phyloP scores from a whole-genome alignment of 2,797 vertebrate genomes.

The Psittacula derbiana region DNA sequence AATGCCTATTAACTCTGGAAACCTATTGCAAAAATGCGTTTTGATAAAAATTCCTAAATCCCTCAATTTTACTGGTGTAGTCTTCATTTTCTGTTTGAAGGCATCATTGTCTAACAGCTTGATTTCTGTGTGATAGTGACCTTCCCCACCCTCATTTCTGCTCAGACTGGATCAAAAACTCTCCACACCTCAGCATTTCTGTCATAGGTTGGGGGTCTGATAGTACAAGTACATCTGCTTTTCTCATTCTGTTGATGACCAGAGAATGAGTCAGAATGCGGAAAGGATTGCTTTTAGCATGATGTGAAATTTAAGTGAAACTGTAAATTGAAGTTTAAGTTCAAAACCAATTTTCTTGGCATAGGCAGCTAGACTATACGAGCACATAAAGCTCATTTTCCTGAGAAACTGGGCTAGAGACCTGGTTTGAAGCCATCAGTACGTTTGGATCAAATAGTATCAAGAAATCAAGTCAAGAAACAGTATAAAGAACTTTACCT shows the following conservation, averaged over 20 bases:
- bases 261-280: background rate
- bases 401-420: background rate
- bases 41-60: background rate
- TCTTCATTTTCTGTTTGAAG: background rate
- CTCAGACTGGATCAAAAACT: background rate
- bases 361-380: background rate
- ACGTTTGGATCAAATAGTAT: background rate
- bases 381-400: background rate
- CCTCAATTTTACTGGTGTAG: accelerated
- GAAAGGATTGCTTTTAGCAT: background rate
- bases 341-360: background rate
- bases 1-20: background rate
- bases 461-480: background rate
- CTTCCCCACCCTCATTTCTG: background rate
- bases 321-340: background rate
- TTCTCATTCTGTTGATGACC: background rate
- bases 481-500: background rate
- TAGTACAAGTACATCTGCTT: background rate
- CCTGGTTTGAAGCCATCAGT: background rate
- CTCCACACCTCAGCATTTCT: background rate
- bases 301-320: background rate
- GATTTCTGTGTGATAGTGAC: background rate
- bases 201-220: background rate
- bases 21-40: background rate
- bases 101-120: background rate